A percentile compares a stretch with the other conserved stretches of the same genome.
phyloP scores from a whole-genome alignment of 1,140 invertebrate genomes.

The Branchinecta lynchi region DNA sequence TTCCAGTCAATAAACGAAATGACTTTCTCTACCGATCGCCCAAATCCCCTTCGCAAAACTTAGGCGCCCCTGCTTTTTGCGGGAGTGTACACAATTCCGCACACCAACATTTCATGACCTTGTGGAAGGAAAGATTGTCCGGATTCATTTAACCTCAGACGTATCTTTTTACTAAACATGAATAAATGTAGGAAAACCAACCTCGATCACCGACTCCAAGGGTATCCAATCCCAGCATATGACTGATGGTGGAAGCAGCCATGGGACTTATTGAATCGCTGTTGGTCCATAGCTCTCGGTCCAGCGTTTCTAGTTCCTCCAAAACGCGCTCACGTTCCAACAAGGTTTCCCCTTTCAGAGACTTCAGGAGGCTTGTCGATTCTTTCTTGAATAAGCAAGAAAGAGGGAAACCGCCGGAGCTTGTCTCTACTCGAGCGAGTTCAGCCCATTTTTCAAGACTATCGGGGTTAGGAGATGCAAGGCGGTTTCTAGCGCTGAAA shows the following conservation, averaged over 20 bases:
- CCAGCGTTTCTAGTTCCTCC: background rate
- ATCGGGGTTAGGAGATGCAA: background rate
- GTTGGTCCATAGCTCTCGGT: background rate
- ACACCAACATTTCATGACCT: too few relatives aligned
- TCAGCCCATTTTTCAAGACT: slow-evolving; percentile 3
- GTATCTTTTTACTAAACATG: too few relatives aligned
- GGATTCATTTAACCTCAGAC: too few relatives aligned
- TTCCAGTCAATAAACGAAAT: too few relatives aligned
- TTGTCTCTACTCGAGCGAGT: background rate
- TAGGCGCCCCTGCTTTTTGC: too few relatives aligned
- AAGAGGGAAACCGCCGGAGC: background rate
- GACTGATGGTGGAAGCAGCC: background rate
- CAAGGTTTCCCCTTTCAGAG: background rate
- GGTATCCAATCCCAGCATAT: background rate
- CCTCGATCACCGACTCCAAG: background rate
- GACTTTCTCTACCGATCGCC: too few relatives aligned
- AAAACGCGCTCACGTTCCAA: background rate
- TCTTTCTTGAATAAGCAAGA: background rate
- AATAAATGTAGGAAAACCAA: background rate
- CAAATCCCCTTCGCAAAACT: too few relatives aligned
- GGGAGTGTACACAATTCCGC: too few relatives aligned
- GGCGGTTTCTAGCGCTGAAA: background rate
- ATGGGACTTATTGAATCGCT: background rate
- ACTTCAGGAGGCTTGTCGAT: background rate
- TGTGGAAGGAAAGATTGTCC: too few relatives aligned